phyloP scores from a whole-genome alignment of 2,113 vertebrate genomes.

The Periophthalmodon schlosseri region DNA sequence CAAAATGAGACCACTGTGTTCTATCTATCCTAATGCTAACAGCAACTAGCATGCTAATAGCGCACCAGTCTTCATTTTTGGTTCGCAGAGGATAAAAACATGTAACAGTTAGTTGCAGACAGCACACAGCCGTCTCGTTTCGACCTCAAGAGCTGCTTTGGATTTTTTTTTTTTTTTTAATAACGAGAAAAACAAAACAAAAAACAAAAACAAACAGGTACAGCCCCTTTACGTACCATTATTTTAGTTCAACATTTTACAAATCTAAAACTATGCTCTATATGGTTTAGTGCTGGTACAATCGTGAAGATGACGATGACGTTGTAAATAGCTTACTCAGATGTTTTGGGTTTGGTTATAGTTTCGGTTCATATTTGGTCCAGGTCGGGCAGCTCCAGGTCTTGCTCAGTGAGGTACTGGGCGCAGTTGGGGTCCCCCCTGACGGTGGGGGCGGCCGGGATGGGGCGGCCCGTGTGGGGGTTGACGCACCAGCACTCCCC shows the following conservation, averaged over 20 bases:
- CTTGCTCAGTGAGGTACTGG: slow-evolving; percentile 85
- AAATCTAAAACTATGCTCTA: not conserved
- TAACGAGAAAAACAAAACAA: no score
- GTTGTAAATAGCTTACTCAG: slow-evolving; percentile 62
- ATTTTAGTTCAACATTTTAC: not conserved
- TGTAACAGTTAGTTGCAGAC: no score
- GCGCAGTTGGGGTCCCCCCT: slow-evolving; percentile 94
- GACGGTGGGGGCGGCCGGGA: slow-evolving; percentile 87
- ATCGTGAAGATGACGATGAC: slow-evolving; percentile 38
- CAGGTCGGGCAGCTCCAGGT: slow-evolving; percentile 81
- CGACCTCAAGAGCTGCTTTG: no score
- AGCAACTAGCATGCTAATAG: no score
- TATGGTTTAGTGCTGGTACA: not conserved
- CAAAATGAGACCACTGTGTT: no score
- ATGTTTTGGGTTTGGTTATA: slow-evolving; percentile 42
- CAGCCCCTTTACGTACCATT: not conserved
- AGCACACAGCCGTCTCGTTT: no score
- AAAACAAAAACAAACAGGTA: no score
- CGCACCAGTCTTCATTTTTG: no score
- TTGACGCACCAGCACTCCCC: slow-evolving; percentile 98
- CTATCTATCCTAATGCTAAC: no score
- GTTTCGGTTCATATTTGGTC: slow-evolving; percentile 61
- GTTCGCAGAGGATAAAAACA: no score
- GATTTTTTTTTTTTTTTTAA: no score
- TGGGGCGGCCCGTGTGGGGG: slow-evolving; percentile 86